Evolutionary conservation across 1,140 invertebrate species (phyloP).

Genomic region (Conopomorpha cramerella): DNA sequence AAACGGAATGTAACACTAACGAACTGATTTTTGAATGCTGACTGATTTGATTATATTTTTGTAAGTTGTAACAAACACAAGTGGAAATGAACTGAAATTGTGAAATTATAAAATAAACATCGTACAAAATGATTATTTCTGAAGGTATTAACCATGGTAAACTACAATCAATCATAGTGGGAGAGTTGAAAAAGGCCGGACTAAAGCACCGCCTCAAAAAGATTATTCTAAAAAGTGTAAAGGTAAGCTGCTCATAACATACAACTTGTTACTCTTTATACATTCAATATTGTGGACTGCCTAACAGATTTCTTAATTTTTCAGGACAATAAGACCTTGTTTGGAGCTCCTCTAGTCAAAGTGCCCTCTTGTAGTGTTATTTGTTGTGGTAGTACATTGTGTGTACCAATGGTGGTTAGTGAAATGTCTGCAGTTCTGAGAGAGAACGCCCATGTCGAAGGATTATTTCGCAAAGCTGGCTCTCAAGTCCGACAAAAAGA

Average conservation of each 20-base stretch:
- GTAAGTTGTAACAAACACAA: conserved; percentile 13
- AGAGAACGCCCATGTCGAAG: conserved; percentile 72
- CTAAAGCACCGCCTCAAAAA: conserved; percentile 70
- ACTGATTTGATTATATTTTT: too few species aligned
- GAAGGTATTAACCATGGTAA: conserved; percentile 68
- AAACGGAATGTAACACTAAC: too few species aligned
- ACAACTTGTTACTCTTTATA: conserved; percentile 5
- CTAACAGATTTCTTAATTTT: conserved; percentile 9
- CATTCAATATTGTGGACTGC: conserved; percentile 7
- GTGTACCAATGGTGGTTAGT: conserved; percentile 77
- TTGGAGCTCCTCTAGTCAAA: conserved; percentile 64
- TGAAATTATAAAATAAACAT: conserved; percentile 12
- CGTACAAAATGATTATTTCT: conserved; percentile 68
- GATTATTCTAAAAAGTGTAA: conserved; percentile 55
- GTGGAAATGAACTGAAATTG: conserved; percentile 6
- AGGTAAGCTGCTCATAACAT: conserved; percentile 34
- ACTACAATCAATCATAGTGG: conserved; percentile 63
- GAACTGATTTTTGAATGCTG: too few species aligned
- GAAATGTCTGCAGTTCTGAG: conserved; percentile 72
- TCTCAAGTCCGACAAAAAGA: conserved; percentile 80
- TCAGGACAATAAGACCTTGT: conserved; percentile 61
- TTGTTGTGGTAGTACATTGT: conserved; percentile 66
- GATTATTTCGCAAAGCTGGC: conserved; percentile 84
- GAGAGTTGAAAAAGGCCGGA: conserved; percentile 65
- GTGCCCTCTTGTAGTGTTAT: conserved; percentile 59